phyloP scores from a whole-genome alignment of 1,140 invertebrate species.

The Steinernema feltiae region DNA sequence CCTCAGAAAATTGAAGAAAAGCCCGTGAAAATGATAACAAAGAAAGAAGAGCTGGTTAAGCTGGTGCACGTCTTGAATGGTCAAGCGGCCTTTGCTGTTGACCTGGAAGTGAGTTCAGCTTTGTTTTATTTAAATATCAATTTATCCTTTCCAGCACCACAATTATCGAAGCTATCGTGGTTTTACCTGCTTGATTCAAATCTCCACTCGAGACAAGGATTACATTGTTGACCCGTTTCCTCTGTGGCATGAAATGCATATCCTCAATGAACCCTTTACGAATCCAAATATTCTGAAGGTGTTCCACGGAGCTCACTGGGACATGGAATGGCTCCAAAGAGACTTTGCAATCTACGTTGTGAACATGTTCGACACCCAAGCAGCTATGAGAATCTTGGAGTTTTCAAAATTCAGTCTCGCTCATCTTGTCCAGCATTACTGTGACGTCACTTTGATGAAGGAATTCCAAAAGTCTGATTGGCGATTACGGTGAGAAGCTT shows the following conservation, averaged over 20 bases:
- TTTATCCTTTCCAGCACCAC: conserved; percentile 42
- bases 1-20: background rate
- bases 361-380: conserved; percentile 86
- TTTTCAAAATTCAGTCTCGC: conserved; percentile 71
- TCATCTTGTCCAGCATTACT: conserved; percentile 73
- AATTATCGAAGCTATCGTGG: conserved; percentile 59
- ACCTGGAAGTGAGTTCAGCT: conserved; percentile 68
- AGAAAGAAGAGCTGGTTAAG: conserved; percentile 61
- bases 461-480: conserved; percentile 89
- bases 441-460: conserved; percentile 75
- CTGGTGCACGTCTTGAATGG: conserved; percentile 68
- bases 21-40: background rate
- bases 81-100: conserved; percentile 73
- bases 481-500: conserved; percentile 64
- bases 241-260: conserved; percentile 73
- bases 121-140: background rate
- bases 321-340: conserved; percentile 87
- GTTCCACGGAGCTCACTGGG: conserved; percentile 82
- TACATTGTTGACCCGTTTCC: conserved; percentile 83
- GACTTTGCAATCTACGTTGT: conserved; percentile 91
- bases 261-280: conserved; percentile 84
- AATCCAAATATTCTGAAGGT: conserved; percentile 74
- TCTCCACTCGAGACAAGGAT: conserved; percentile 77
- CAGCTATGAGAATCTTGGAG: conserved; percentile 69
- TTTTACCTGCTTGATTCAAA: conserved; percentile 86